Evolutionary conservation across 2,888 invertebrate genomes (phyloP).

Genomic region (Coremacera marginata): DNA sequence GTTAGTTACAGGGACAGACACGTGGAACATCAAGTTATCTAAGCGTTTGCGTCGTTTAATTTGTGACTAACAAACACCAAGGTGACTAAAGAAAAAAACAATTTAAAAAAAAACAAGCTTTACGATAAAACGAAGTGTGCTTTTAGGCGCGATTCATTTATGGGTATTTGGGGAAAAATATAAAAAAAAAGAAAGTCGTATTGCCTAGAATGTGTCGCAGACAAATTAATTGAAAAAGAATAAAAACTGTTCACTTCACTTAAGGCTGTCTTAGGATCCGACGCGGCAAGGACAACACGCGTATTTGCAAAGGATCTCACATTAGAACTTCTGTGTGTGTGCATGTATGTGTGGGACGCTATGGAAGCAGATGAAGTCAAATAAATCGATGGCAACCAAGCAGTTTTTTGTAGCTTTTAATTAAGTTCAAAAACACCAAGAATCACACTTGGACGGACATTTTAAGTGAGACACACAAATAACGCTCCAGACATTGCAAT

Average conservation of each 20-base stretch:
- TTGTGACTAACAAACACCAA: conserved; percentile 21
- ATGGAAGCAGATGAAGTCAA: conserved; percentile 48
- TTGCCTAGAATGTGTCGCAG: neutral
- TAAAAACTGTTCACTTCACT: neutral
- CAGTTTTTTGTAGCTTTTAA: conserved; percentile 55
- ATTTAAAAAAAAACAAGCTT: neutral
- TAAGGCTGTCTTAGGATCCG: neutral
- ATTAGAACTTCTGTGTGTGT: neutral
- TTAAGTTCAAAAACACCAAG: conserved; percentile 63
- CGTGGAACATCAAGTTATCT: neutral
- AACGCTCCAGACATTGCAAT: neutral
- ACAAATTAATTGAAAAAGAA: conserved; percentile 32
- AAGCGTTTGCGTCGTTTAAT: conserved; percentile 28
- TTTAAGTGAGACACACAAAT: conserved; percentile 37
- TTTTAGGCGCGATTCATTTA: conserved; percentile 27
- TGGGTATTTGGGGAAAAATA: neutral
- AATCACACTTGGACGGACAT: conserved; percentile 47
- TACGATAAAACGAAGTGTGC: neutral
- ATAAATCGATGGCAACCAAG: conserved; percentile 27
- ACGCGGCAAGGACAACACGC: conserved; percentile 2
- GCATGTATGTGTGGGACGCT: conserved; percentile 41
- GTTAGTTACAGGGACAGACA: neutral
- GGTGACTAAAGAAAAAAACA: conserved; percentile 10
- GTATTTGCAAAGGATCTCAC: neutral
- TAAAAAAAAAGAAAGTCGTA: neutral